Evolutionary conservation across 2,113 vertebrate genomes (phyloP), one percentile per base, ranked within the genome.

Genomic region (Taurulus bubalis): DNA sequence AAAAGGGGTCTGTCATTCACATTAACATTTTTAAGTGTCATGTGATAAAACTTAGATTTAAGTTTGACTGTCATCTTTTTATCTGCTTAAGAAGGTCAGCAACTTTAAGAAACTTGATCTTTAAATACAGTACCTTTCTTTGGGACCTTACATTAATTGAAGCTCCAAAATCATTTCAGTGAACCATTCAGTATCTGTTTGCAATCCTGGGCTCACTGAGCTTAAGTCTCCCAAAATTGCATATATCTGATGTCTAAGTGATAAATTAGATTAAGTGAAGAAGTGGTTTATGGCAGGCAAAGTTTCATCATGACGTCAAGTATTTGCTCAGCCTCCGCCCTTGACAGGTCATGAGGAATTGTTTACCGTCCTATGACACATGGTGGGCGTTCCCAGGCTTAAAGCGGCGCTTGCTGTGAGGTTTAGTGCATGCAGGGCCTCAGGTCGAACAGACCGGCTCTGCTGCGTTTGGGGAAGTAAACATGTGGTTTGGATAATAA

Each of bases 281-380:
- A 38, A 15, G 28, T 40, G 20, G 8, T 32, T 72, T 34, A 14
- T 68, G 63, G 22, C 36, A 60, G 73, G 42, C 30, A 73, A 67
- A 66, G 58, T 59, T 87, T 85, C 67, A 80, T 84, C 70, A 79
- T 84, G 38, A 90, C 77, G 85, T 91, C 85, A 88, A 59, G 67
- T 71, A 75, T 90, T 90, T 89, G 85, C 64, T 87, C 68, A 86
- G 90, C 68, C 80, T 59, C 90, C 77, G 9, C 89, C 87, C 85
- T 83, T 53, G 51, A 87, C 82, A 53, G 68, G 55, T 80, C 90
- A 79, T 60, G 60, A 82, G 59, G 65, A 64, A 73, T 85, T 86
- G 90, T 94, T 93, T 92, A 91, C 83, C 32, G 71, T 79, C 72
- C 78, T 80, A 76, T 80, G 62, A 89, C 85, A 87, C 81, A 85